Base-by-base conservation (phyloP, 2,888 invertebrate species). In the Rhingia campestris region DNA sequence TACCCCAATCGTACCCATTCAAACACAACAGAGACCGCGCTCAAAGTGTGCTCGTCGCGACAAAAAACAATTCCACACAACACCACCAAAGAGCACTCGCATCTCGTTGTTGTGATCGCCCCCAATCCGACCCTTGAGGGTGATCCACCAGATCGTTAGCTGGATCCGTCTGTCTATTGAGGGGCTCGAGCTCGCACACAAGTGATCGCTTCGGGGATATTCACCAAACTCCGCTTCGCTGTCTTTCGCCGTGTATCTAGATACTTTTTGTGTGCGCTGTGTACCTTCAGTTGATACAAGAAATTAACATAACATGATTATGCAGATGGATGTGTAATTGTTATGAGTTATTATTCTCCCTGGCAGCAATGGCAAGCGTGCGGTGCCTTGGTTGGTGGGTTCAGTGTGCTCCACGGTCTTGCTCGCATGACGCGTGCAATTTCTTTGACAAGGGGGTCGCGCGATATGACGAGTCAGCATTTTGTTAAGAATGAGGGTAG, bases 301-400 rank as follows among this genome's bases (percentile, higher is more conserved):
- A 80, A 75, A 84, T 80, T 80, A 84, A 74, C 84, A 84, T 80
- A 79, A 80, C 74, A 75, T 66, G 79, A 74, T 75, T 80, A 84
- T 80, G 84, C 74, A 84, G 79, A 37, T 74, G 74, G 73, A 79
- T 74, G 84, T 80, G 84, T 84, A 84, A 84, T 84, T 84, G 84
- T 84, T 80, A 80, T 75, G 79, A 79, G 75, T 75, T 80, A 75
- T 80, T 79, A 66, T 77, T 76, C 69, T 66, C 35, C 47, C 43
- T 59, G 59, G 22, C 22, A 22, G 22, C 22, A 22, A 22, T 41
- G 72, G 70, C 64, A 49, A 53, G 64, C 22, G 70, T 59, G 64
- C 33, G 64, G 56, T 45, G 47, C 51, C 56, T 53, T 39, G 41
- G 9, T 49, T 33, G 72, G 41, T 45, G 79, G 39, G 80, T 84